A percentile compares a stretch with the other conserved stretches of the same genome.
Evolutionary conservation across 2,888 invertebrate species (phyloP).

Genomic region (Hoplodrina ambigua): DNA sequence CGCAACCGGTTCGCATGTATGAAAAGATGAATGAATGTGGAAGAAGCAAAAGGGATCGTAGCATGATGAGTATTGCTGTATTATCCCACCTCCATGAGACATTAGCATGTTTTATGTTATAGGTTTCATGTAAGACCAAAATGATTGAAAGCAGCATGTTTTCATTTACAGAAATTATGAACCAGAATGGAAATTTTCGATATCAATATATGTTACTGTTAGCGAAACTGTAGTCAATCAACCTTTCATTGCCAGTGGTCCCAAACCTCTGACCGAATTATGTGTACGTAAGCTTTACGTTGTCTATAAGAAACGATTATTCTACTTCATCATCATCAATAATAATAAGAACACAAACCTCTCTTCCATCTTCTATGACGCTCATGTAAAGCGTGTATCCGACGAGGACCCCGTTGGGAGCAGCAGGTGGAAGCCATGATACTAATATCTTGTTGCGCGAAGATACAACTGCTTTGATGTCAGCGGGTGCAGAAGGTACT

Average conservation of each 20-base stretch:
- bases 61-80: constrained; percentile 34
- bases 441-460: constrained; percentile 96
- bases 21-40: constrained; percentile 55
- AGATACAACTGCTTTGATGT: constrained; percentile 97
- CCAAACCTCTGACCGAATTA: background rate
- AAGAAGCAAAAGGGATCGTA: constrained; percentile 46
- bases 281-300: background rate
- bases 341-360: constrained; percentile 69
- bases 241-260: background rate
- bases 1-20: constrained; percentile 54
- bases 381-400: constrained; percentile 96
- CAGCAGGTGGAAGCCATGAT: constrained; percentile 96
- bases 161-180: constrained; percentile 9
- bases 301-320: constrained; percentile 1
- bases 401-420: constrained; percentile 95
- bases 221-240: background rate
- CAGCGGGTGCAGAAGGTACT: constrained; percentile 97
- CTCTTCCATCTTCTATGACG: constrained; percentile 94
- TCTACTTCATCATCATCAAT: background rate
- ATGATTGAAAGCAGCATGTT: constrained; percentile 12
- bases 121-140: constrained; percentile 20
- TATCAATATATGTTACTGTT: background rate
- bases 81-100: constrained; percentile 19
- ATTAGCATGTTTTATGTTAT: constrained; percentile 10
- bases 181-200: background rate